Evolutionary conservation across 2,888 invertebrate species (phyloP).

Genomic region (Cynaeus angustus): DNA sequence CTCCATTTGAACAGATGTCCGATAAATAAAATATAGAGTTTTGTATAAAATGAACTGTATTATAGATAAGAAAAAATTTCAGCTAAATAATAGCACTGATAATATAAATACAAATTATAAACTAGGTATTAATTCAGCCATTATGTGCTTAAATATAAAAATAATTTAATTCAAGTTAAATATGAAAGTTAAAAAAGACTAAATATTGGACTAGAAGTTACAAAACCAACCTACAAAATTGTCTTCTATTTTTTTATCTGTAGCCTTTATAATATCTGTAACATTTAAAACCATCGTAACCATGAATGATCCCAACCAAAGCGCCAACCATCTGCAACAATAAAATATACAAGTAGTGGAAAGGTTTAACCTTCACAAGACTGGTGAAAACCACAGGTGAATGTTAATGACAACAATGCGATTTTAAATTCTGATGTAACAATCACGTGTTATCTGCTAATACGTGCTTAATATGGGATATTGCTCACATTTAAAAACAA

Average conservation of each 20-base stretch:
- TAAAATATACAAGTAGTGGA: slow-evolving; percentile 16
- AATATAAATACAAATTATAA: no score
- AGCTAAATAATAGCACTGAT: no score
- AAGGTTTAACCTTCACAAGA: slow-evolving; percentile 30
- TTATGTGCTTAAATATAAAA: no score
- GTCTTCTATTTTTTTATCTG: slow-evolving; percentile 72
- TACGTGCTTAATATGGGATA: slow-evolving; percentile 8
- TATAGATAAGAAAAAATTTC: no score
- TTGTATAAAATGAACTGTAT: no score
- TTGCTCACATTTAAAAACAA: not conserved
- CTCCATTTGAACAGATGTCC: no score
- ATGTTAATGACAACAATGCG: slow-evolving; percentile 17
- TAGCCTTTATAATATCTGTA: slow-evolving; percentile 80
- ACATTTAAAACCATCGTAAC: slow-evolving; percentile 85
- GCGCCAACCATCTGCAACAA: slow-evolving; percentile 85
- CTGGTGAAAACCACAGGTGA: slow-evolving; percentile 7
- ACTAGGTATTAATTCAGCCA: no score
- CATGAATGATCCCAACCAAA: slow-evolving; percentile 83
- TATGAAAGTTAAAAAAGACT: no score
- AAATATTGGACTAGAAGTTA: no score
- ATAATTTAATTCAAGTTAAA: no score
- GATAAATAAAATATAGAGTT: no score
- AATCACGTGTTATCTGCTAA: slow-evolving; percentile 21
- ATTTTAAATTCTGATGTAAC: slow-evolving; percentile 4
- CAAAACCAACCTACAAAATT: no score